Base-by-base conservation (phyloP, 2,113 vertebrate genomes). In the Pipa parva region DNA sequence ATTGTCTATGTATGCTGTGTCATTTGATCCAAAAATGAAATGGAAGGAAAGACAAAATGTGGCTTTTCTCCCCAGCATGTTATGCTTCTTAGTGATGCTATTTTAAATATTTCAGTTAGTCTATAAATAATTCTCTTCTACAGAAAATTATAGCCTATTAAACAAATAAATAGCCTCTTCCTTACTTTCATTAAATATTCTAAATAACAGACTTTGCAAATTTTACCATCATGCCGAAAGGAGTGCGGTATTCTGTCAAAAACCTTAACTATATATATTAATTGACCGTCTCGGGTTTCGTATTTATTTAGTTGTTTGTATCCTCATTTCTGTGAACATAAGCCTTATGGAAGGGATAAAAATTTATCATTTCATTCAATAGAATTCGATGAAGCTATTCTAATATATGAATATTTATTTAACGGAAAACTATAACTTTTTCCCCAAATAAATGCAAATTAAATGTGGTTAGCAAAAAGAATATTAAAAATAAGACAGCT, bases 91-190 rank as follows among this genome's bases (percentile, higher is more conserved):
- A 87, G 84, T 79, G 80, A 85, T 89, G 84, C 83, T 81, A 81
- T 85, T 88, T 88, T 86, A 87, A 87, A 87, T 87, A 86, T 86
- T 90, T 86, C 76, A 89, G 82, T 81, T 77, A 78, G 79, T 42
- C 83, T 83, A 86, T 90, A 89, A 89, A 89, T 89, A 90, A 89
- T 90, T 80, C 72, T 65, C 82, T 80, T 87, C 85, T 80, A 86
- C 79, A 83, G 83, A 80, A 89, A 88, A 89, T 88, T 87, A 90
- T 88, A 84, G 87, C 82, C 85, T 86, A 88, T 90, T 89, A 90
- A 88, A 88, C 87, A 90, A 90, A 89, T 88, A 90, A 89, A 89
- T 86, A 89, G 83, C 86, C 82, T 85, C 85, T 84, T 86, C 82
- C 83, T 82, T 9, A 36, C 80, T 82, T 86, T 86, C 84, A 89